Conservation (phyloP, 2,888 invertebrate species). For the Ophion costatus region DNA sequence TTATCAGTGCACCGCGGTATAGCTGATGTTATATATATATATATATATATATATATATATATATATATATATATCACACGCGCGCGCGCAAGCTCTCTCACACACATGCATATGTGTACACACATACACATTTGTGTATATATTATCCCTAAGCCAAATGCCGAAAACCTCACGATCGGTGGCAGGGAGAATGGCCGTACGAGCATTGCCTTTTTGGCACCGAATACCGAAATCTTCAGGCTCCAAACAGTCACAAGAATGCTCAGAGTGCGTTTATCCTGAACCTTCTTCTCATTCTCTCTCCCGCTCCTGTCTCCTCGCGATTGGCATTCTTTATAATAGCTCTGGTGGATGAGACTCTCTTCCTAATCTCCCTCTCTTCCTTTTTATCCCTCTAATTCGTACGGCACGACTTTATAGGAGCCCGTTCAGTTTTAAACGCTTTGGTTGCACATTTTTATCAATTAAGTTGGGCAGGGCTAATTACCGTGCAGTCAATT, state of each 20-base stretch:
- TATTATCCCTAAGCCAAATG: slow-evolving; percentile 22
- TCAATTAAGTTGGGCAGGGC: slow-evolving; percentile 11
- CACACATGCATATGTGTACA: not conserved
- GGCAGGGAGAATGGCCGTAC: slow-evolving; percentile 52
- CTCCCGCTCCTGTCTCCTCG: slow-evolving; percentile 1
- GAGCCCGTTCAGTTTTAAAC: not conserved
- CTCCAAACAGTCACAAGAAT: slow-evolving; percentile 54
- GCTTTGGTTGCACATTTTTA: slow-evolving; percentile 24
- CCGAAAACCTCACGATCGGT: slow-evolving; percentile 37
- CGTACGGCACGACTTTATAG: slow-evolving; percentile 33
- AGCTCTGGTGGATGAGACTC: not conserved
- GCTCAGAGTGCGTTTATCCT: slow-evolving; percentile 37
- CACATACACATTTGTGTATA: slow-evolving; percentile 2
- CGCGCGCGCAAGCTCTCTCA: not conserved
- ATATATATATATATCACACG: not conserved
- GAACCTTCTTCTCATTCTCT: slow-evolving; percentile 39
- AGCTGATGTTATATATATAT: slow-evolving; percentile 7
- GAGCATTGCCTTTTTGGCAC: slow-evolving; percentile 71
- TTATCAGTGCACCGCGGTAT: slow-evolving; percentile 61
- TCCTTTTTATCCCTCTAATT: slow-evolving; percentile 28
- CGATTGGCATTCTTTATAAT: slow-evolving; percentile 30
- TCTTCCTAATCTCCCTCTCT: no score
- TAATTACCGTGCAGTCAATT: not conserved
- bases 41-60: slow-evolving; percentile 2
- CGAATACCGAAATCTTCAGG: slow-evolving; percentile 73